Conservation (phyloP, 1,140 invertebrate species). For the Musca vetustissima region DNA sequence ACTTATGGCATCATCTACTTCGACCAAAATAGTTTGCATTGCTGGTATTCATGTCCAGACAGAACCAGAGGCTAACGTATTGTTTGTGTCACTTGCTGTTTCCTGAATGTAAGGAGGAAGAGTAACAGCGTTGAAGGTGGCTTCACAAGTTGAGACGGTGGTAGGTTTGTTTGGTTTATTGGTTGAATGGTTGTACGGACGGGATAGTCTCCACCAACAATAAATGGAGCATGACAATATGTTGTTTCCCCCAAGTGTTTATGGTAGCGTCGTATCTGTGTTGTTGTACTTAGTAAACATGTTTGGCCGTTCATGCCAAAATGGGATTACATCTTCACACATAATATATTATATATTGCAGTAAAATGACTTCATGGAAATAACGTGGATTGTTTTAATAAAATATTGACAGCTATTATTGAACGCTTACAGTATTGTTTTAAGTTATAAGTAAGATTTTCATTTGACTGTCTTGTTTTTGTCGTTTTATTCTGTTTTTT, state of each 20-base stretch:
- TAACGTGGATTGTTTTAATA: no score
- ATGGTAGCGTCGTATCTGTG: no score
- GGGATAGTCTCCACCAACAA: constrained; percentile 1
- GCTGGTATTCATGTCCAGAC: no score
- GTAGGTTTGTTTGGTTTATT: background rate
- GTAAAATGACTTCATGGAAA: constrained; percentile 5
- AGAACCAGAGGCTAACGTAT: no score
- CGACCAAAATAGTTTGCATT: no score
- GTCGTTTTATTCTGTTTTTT: no score
- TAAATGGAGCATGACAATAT: constrained; percentile 16
- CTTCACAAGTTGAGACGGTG: background rate
- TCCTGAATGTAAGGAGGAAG: background rate
- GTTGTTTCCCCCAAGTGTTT: background rate
- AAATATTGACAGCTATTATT: no score
- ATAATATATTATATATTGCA: background rate
- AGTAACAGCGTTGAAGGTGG: background rate
- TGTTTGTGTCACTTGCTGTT: no score
- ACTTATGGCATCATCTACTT: no score
- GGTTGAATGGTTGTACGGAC: background rate
- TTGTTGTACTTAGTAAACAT: background rate
- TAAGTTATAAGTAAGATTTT: no score
- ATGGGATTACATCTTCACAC: background rate
- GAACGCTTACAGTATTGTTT: no score
- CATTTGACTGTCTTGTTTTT: no score
- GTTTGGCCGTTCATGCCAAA: background rate